These are phyloP conservation scores for Drosophila prosaltans DNA, from an alignment of 1,140 invertebrate species.

Conservation along the genomic window DNA sequence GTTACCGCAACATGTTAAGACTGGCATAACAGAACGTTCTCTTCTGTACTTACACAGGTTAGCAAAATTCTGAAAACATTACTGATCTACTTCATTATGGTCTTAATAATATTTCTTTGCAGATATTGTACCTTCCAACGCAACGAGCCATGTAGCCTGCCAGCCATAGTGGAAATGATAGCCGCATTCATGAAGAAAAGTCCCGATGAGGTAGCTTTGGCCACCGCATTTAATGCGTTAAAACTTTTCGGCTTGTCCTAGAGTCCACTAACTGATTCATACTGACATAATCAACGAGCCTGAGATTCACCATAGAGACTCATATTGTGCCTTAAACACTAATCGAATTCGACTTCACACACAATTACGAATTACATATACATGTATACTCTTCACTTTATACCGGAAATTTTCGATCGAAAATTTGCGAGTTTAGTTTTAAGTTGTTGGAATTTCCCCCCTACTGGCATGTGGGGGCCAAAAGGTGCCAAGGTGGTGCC, in stretches of 20 bases:
- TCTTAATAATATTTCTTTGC: constrained; percentile 58
- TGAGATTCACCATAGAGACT: constrained; percentile 76
- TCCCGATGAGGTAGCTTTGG: constrained; percentile 95
- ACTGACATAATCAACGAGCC: constrained; percentile 52
- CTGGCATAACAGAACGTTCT: constrained; percentile 92
- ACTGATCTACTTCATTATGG: not conserved
- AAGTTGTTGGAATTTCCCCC: constrained; percentile 67
- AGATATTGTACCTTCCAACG: constrained; percentile 97
- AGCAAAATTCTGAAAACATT: not conserved
- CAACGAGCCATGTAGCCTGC: constrained; percentile 97
- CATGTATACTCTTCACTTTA: constrained; percentile 40
- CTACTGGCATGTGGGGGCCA: constrained; percentile 44
- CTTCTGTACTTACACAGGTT: constrained; percentile 82
- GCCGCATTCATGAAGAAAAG: constrained; percentile 94
- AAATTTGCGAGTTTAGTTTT: constrained; percentile 63
- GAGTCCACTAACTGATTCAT: constrained; percentile 37
- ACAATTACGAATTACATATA: constrained; percentile 56
- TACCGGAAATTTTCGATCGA: constrained; percentile 51
- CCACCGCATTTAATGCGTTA: constrained; percentile 96
- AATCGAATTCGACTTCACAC: constrained; percentile 66
- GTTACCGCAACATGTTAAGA: constrained; percentile 93
- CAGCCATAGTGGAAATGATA: constrained; percentile 96
- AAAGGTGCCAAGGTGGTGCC: constrained; percentile 47
- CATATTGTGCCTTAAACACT: constrained; percentile 72
- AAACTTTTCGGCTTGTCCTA: constrained; percentile 95